A percentile compares a stretch with the other conserved stretches of the same genome.
Evolutionary conservation across 2,888 invertebrate genomes (phyloP).

Genomic region (Meandrusa payeni): DNA sequence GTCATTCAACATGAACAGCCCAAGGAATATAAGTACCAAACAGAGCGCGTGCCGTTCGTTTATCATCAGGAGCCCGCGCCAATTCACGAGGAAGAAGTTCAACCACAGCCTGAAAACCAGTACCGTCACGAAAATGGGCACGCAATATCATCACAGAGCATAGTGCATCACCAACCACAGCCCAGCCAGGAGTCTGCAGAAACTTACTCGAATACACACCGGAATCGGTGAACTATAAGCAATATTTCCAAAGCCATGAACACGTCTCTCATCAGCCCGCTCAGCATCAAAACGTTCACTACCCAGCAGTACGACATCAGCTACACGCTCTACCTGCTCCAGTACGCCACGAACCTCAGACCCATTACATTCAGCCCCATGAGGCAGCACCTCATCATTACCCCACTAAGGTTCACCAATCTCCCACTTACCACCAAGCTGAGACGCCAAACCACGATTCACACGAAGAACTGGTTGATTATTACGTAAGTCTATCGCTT

Average conservation of each 20-base stretch:
- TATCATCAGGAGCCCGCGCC: conserved; percentile 48
- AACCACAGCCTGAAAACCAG: conserved; percentile 26
- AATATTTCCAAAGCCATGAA: conserved; percentile 33
- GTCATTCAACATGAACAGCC: conserved; percentile 45
- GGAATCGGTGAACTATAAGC: conserved; percentile 33
- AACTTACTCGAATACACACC: conserved; percentile 46
- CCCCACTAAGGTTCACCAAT: conserved; percentile 34
- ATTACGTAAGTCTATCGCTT: conserved; percentile 62
- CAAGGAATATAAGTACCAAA: conserved; percentile 47
- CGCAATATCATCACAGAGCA: conserved; percentile 51
- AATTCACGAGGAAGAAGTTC: conserved; percentile 43
- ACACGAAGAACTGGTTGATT: conserved; percentile 67
- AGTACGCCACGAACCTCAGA: conserved; percentile 32
- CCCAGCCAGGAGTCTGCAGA: conserved; percentile 50
- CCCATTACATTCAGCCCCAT: conserved; percentile 32
- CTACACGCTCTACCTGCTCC: conserved; percentile 36
- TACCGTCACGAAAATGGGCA: conserved; percentile 36
- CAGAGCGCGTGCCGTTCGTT: conserved; percentile 33
- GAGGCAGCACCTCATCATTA: conserved; percentile 37
- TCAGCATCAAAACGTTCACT: conserved; percentile 31
- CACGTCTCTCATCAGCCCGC: conserved; percentile 24
- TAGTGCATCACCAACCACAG: conserved; percentile 44
- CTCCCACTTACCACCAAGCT: conserved; percentile 39
- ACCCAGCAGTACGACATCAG: conserved; percentile 42
- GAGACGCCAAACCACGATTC: conserved; percentile 56